Base-by-base conservation (phyloP, 2,113 vertebrate species). In the Nematolebias whitei region DNA sequence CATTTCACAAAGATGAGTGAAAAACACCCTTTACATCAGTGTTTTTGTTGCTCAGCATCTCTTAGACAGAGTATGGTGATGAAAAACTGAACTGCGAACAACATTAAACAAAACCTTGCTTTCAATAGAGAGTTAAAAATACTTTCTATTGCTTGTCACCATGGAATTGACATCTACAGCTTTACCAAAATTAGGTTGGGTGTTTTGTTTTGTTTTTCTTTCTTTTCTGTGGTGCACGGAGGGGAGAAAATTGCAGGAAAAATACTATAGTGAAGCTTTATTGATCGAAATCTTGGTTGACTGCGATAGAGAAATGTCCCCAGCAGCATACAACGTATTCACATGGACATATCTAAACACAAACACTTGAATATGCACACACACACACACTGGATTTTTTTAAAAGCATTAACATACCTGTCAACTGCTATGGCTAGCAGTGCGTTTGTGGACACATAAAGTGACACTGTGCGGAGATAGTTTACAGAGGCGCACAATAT, bases 371-470 rank as follows among this genome's bases (percentile, higher is more conserved):
- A 76, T 23, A 41, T 14, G 20, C 15, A 2, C 24, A 22, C n/a
- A 65, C n/a, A 15, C 22, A 74, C 2, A 47, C 3, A 48, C 11
- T 19, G 12, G 5, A 35, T 10, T 35, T 5, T 16, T n/a, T 53
- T 18, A 1, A n/a, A 49, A 52, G 7, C 12, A 22, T 41, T 3
- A 29, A 75, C 7, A 48, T 22, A 68, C 98, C 98, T 96, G 92
- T 98, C 97, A 2, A 96, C 89, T 40, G 97, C 96, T 19, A 99
- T 99, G 53, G 96, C 97, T 65, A 99, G 92, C 76, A 99, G 91
- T 1, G 96, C 95, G 0, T 99, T 99, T 35, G 97, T 99, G 2
- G 98, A 99, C 56, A 99, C 97, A 0, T 98, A 98, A 48, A 98
- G 93, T 0, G 98, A 99, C 59, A 95, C 94, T 0, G 96, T 98